Conservation (phyloP, 2,113 vertebrate species). For the Nothocercus nigrocapillus region DNA sequence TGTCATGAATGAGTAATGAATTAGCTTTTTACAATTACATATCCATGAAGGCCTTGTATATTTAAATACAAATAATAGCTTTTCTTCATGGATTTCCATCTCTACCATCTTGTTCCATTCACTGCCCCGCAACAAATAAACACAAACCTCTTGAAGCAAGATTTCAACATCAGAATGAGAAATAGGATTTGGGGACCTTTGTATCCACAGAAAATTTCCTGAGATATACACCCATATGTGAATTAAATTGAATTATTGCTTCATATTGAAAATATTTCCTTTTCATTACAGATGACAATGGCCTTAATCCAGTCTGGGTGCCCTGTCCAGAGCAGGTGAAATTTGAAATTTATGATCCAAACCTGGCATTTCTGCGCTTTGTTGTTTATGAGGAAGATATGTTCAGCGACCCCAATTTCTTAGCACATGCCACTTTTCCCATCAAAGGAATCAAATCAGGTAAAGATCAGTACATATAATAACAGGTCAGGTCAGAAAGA, state of each 20-base stretch:
- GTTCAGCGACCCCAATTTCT: conserved; percentile 98
- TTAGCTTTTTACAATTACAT: background rate
- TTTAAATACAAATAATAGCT: background rate
- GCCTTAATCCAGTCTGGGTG: conserved; percentile 93
- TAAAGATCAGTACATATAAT: conserved; percentile 52
- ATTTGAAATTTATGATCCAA: conserved; percentile 90
- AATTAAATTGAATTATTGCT: conserved; percentile 5
- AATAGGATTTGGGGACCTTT: conserved; percentile 27
- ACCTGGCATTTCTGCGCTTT: conserved; percentile 91
- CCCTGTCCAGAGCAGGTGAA: conserved; percentile 81
- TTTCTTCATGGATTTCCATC: background rate
- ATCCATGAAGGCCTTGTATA: background rate
- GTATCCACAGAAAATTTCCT: background rate
- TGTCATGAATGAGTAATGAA: background rate
- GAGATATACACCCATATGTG: background rate
- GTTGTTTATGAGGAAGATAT: conserved; percentile 98
- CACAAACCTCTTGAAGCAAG: background rate
- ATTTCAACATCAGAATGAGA: background rate
- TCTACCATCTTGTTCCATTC: background rate
- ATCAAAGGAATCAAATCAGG: conserved; percentile 93
- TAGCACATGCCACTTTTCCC: conserved; percentile 94
- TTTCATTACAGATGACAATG: conserved; percentile 89
- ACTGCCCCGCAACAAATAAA: background rate
- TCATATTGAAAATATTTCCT: background rate
- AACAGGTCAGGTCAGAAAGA: background rate